Evolutionary conservation across 2,113 vertebrate genomes (phyloP).

Genomic region (Pollachius pollachius): DNA sequence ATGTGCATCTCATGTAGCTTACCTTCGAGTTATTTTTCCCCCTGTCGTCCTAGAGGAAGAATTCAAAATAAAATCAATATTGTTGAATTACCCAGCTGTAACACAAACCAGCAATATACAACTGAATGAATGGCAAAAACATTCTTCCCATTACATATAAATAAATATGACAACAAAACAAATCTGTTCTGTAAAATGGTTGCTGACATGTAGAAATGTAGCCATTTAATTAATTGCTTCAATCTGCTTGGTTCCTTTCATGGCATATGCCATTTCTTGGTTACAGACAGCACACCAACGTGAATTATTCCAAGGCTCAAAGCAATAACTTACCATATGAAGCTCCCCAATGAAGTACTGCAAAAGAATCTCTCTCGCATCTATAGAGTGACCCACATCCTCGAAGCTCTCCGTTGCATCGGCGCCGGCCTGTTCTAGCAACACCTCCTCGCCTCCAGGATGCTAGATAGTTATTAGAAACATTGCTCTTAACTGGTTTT

Average conservation of each 20-base stretch:
- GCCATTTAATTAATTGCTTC: no score
- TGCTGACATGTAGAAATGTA: no score
- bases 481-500: not conserved
- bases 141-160: no score
- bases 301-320: no score
- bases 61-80: constrained; percentile 1
- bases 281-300: no score
- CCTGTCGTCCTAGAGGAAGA: constrained; percentile 78
- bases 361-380: constrained; percentile 91
- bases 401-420: constrained; percentile 95
- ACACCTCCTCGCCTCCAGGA: constrained; percentile 92
- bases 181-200: no score
- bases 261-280: no score
- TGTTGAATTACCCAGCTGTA: no score
- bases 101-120: no score
- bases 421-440: constrained; percentile 87
- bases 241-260: no score
- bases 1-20: constrained; percentile 37
- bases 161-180: no score
- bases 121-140: no score
- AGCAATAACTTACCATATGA: constrained; percentile 76
- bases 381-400: constrained; percentile 91
- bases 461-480: constrained; percentile 75
- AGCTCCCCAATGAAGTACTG: constrained; percentile 89
- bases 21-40: constrained; percentile 78